Evolutionary conservation across 1,140 invertebrate genomes (phyloP).

Genomic region (Dendroctonus ponderosae): DNA sequence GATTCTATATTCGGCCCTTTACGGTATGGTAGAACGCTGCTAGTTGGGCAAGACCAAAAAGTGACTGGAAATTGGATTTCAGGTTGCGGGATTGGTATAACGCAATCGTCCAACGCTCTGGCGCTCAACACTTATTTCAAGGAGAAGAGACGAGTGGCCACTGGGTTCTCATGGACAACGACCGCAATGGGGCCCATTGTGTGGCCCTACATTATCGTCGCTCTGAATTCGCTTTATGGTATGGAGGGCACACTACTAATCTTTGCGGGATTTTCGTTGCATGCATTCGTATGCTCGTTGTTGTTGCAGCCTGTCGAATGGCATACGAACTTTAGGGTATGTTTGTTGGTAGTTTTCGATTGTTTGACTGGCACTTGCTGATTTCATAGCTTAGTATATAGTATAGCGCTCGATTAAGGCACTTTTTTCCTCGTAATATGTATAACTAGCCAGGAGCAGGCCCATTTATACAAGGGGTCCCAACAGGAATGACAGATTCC

Average conservation of each 20-base stretch:
- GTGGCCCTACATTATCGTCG: conserved; percentile 52
- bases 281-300: conserved; percentile 51
- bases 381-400: no score
- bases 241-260: conserved; percentile 51
- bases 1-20: conserved; percentile 50
- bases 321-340: conserved; percentile 55
- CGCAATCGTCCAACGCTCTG: conserved; percentile 57
- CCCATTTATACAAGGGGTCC: no score
- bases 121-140: conserved; percentile 55
- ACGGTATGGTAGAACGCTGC: conserved; percentile 35
- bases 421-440: no score
- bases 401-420: no score
- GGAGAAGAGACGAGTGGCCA: conserved; percentile 51
- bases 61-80: conserved; percentile 22
- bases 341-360: conserved; percentile 3
- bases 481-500: no score
- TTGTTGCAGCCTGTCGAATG: conserved; percentile 54
- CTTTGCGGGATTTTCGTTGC: conserved; percentile 49
- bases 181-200: conserved; percentile 53
- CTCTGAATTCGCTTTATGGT: conserved; percentile 47
- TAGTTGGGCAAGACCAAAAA: neutral
- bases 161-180: conserved; percentile 51
- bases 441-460: no score
- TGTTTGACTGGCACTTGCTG: no score
- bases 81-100: conserved; percentile 62